These are phyloP conservation scores for Heterodera schachtii DNA, from an alignment of 1,140 invertebrate genomes.

Conservation along the genomic window DNA sequence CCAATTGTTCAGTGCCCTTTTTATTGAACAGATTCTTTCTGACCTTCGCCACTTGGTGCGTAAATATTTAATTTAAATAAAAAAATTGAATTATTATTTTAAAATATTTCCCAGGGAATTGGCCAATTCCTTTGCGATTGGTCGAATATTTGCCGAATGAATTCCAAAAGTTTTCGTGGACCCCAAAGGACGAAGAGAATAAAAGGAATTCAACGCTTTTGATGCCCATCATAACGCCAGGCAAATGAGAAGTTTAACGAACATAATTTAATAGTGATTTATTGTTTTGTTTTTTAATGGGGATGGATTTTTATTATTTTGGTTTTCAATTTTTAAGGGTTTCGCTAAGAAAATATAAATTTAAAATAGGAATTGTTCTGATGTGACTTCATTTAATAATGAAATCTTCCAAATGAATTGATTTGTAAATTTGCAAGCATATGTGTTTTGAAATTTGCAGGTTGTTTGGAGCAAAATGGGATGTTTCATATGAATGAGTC, in stretches of 20 bases:
- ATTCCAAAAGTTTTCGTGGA: neutral
- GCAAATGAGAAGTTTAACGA: neutral
- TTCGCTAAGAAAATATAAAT: too few species aligned
- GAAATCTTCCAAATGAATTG: too few species aligned
- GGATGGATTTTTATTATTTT: too few species aligned
- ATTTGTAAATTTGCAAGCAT: too few species aligned
- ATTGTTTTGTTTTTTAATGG: too few species aligned
- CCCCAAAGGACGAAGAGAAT: neutral
- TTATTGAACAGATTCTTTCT: slow-evolving; percentile 19
- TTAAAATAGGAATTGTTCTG: too few species aligned
- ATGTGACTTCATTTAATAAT: too few species aligned
- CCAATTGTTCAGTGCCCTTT: slow-evolving; percentile 15
- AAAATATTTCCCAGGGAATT: neutral
- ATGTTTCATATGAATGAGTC: slow-evolving; percentile 9
- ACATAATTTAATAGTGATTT: too few species aligned
- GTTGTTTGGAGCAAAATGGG: slow-evolving; percentile 12
- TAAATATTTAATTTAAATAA: neutral
- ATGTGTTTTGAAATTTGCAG: neutral
- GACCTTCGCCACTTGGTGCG: neutral
- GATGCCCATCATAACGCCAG: neutral
- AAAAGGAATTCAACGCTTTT: neutral
- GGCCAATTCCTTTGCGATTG: neutral
- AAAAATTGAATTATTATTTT: too few species aligned
- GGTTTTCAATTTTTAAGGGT: too few species aligned
- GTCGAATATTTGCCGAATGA: neutral